These are phyloP conservation scores for Boloria euphrosyne DNA, from an alignment of 2,888 invertebrate species.

Conservation along the genomic window DNA sequence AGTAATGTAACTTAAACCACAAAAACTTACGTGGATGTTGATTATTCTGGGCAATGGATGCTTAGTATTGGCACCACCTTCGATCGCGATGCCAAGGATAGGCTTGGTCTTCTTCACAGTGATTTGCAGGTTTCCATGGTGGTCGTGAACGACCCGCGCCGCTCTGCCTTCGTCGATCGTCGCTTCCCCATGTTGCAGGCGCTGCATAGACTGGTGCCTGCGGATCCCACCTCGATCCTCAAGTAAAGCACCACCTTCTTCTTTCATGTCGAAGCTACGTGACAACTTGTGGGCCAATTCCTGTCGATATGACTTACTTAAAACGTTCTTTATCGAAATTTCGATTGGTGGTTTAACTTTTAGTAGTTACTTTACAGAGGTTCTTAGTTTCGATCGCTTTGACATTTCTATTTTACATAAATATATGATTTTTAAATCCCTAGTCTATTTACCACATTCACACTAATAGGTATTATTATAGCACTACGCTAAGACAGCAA, in stretches of 20 bases:
- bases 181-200: conserved; percentile 84
- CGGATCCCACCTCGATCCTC: conserved; percentile 86
- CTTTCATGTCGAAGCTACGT: conserved; percentile 94
- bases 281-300: conserved; percentile 94
- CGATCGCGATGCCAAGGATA: conserved; percentile 97
- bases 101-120: conserved; percentile 96
- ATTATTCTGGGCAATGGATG: conserved; percentile 97
- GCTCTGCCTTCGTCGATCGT: conserved; percentile 76
- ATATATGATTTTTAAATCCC: conserved; percentile 45
- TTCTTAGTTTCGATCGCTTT: conserved; percentile 20
- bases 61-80: conserved; percentile 97
- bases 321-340: conserved; percentile 38
- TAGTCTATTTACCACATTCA: conserved; percentile 75
- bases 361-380: conserved; percentile 16
- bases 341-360: conserved; percentile 30
- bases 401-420: conserved; percentile 32
- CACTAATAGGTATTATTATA: conserved; percentile 60
- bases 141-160: conserved; percentile 89
- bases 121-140: conserved; percentile 93
- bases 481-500: conserved; percentile 75
- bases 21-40: conserved; percentile 93
- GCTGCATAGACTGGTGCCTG: conserved; percentile 90
- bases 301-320: conserved; percentile 68
- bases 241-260: conserved; percentile 88
- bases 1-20: neutral